Conservation (phyloP, 2,888 invertebrate species). For the Cantharis rufa region DNA sequence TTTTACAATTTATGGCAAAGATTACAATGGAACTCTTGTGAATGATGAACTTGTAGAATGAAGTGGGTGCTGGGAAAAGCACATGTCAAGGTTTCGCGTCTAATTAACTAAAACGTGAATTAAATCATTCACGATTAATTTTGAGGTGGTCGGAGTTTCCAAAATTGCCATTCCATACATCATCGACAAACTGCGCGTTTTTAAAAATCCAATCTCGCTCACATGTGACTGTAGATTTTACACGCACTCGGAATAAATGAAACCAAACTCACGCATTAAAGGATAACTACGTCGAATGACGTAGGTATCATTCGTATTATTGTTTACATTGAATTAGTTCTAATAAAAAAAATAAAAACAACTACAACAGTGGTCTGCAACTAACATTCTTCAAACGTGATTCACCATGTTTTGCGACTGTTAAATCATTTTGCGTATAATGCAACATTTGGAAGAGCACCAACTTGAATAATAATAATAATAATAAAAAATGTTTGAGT, state of each 20-base stretch:
- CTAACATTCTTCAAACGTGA: neutral
- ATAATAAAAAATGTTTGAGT: no score
- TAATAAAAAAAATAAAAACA: neutral
- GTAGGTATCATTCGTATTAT: neutral
- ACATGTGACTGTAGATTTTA: neutral
- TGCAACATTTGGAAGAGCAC: neutral
- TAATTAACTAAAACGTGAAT: conserved; percentile 14
- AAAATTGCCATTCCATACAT: neutral
- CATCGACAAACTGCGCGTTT: neutral
- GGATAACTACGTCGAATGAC: neutral
- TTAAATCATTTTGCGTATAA: neutral
- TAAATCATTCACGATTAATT: neutral
- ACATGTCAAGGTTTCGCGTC: conserved; percentile 20
- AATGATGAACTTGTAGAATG: neutral
- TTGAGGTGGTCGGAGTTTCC: neutral
- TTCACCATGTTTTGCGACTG: neutral
- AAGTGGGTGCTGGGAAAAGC: conserved; percentile 16
- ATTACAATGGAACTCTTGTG: neutral
- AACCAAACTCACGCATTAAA: neutral
- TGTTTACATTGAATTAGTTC: neutral
- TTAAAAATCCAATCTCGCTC: neutral
- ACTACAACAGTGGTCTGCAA: neutral
- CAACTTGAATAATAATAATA: neutral
- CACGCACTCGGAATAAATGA: neutral
- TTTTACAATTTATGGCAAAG: neutral